A percentile compares a stretch with the other conserved stretches of the same genome.
These are phyloP conservation scores for Tetraodon nigroviridis DNA, from an alignment of 2,113 vertebrate genomes.

Conservation along the genomic window DNA sequence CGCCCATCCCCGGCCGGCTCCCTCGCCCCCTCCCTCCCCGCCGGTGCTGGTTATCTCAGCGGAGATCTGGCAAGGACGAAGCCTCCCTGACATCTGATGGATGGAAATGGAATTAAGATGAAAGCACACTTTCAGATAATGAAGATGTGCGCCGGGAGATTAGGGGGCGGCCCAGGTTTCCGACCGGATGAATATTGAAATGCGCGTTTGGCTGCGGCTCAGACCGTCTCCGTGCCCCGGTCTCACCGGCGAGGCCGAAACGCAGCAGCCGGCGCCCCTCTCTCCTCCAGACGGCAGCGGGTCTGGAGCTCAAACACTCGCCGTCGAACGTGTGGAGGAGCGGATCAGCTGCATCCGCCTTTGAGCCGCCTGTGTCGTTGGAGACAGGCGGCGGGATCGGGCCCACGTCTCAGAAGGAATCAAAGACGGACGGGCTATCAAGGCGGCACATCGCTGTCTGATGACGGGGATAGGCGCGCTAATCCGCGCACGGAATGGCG, in stretches of 20 bases:
- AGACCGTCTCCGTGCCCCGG: slow-evolving; percentile 60
- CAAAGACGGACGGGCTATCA: slow-evolving; percentile 61
- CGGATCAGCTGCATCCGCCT: slow-evolving; percentile 41
- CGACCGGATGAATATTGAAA: slow-evolving; percentile 71
- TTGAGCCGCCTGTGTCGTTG: slow-evolving; percentile 60
- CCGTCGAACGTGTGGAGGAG: slow-evolving; percentile 51
- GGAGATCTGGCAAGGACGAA: slow-evolving; percentile 68
- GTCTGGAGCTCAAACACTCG: slow-evolving; percentile 34
- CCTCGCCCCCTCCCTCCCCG: slow-evolving; percentile 24
- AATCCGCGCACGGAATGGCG: slow-evolving; percentile 73
- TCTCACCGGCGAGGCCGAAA: slow-evolving; percentile 46
- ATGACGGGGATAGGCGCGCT: slow-evolving; percentile 67
- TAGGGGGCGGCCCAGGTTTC: slow-evolving; percentile 51
- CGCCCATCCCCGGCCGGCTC: slow-evolving; percentile 6
- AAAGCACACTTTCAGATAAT: slow-evolving; percentile 73
- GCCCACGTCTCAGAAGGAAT: slow-evolving; percentile 56
- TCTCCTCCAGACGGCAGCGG: too few species aligned
- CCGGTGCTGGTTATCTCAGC: slow-evolving; percentile 40
- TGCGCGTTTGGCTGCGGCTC: slow-evolving; percentile 68
- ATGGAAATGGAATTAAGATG: slow-evolving; percentile 74
- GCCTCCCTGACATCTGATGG: slow-evolving; percentile 65
- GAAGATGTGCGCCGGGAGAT: slow-evolving; percentile 66
- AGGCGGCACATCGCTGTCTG: slow-evolving; percentile 57
- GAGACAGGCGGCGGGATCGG: slow-evolving; percentile 69
- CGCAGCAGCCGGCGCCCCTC: slow-evolving; percentile 31